Evolutionary conservation across 2,888 invertebrate species (phyloP).

Genomic region (Portevinia maculata): DNA sequence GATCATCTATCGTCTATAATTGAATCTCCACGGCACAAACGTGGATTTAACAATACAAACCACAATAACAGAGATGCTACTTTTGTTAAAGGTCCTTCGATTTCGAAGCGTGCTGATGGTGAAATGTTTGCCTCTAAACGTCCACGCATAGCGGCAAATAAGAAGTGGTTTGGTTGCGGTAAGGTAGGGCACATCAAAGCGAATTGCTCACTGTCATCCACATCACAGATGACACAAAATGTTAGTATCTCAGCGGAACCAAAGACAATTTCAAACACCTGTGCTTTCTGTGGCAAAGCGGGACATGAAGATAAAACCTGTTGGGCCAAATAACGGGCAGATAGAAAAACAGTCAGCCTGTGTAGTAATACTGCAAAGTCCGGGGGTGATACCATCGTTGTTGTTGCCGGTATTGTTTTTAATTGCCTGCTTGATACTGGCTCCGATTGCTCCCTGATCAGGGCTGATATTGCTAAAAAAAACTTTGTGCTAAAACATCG

Average conservation of each 20-base stretch:
- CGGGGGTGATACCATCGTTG: conserved; percentile 1
- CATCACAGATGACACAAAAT: not conserved
- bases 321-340: no score
- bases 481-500: not conserved
- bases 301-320: conserved; percentile 20
- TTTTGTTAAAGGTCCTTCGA: not conserved
- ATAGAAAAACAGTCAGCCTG: conserved; percentile 19
- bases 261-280: conserved; percentile 5
- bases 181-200: conserved; percentile 20
- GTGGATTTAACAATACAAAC: conserved; percentile 7
- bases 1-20: conserved; percentile 48
- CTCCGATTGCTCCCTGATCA: conserved; percentile 16
- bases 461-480: conserved; percentile 14
- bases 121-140: conserved; percentile 13
- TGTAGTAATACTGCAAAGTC: not conserved
- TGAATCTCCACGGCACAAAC: no score
- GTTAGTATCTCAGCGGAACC: not conserved
- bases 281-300: conserved; percentile 20
- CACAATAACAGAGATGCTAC: not conserved
- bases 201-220: no score
- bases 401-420: conserved; percentile 5
- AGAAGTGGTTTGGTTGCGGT: conserved; percentile 21
- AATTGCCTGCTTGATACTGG: conserved; percentile 25
- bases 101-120: no score
- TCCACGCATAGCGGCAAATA: conserved; percentile 1